Evolutionary conservation across 2,888 invertebrate genomes (phyloP), one percentile per base, ranked within the genome.

Genomic region (Thymelicus lineola): DNA sequence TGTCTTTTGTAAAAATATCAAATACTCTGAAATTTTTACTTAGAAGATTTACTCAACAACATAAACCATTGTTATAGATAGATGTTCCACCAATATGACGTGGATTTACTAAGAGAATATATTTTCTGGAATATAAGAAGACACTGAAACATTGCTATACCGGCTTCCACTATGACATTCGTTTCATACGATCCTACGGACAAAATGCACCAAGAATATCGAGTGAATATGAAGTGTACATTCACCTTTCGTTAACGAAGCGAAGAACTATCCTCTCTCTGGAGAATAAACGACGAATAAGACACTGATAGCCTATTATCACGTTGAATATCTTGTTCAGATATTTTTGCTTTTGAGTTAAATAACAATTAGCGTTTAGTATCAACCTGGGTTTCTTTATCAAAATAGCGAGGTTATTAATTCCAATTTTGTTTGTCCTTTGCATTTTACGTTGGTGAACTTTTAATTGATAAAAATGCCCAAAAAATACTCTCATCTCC

Each of bases 231-330:
- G 80, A 80, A 80, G 79, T 79, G 80, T 82, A 81, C 82, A 82
- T 86, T 81, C 80, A 81, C 79, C 79, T 80, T 78, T 83, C 80
- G 87, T 83, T 89, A 90, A 90, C 88, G 88, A 89, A 88, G 86
- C 85, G 86, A 87, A 90, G 87, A 89, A 88, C 81, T 85, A 85
- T 84, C 83, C 86, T 89, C 68, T 89, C 68, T 68, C 61, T 68
- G 36, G 45, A 61, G 35, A 62, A 68, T 62, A 67, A 45, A 62
- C 17, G 4, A 55, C 57, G 55, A 57, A 62, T 58, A 88, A 87
- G 86, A 83, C 80, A 81, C 81, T 80, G 85, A 88, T 87, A 85
- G 90, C 84, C 89, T 88, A 88, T 91, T 90, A 91, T 86, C 87
- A 86, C 86, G 55, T 68, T 68, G 55, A 67, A 53, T 20, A 67